A percentile compares a stretch with the other conserved stretches of the same genome.
phyloP scores from a whole-genome alignment of 2,113 vertebrate species.

The Misgurnus mizolepis region DNA sequence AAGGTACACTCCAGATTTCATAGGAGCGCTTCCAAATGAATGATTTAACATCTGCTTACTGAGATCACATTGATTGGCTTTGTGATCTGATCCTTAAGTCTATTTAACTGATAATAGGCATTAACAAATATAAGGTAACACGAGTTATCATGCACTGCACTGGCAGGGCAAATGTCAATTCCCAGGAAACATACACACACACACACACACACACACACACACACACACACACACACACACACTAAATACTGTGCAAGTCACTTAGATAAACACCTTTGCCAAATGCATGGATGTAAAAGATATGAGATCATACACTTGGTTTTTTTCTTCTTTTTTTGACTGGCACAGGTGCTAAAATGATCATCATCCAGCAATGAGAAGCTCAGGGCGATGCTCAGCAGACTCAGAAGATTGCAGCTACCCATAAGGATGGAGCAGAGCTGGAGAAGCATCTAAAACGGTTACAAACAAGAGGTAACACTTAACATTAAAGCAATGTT shows the following conservation, averaged over 20 bases:
- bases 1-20: not conserved
- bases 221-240: no score
- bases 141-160: no score
- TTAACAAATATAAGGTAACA: no score
- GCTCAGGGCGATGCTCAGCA: slow-evolving; percentile 76
- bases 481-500: no score
- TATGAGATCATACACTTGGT: slow-evolving; percentile 46
- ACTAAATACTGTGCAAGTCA: no score
- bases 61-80: not conserved
- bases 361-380: slow-evolving; percentile 78
- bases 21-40: no score
- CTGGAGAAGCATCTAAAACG: slow-evolving; percentile 74
- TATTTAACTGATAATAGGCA: no score
- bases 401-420: slow-evolving; percentile 80
- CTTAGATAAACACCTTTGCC: not conserved
- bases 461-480: not conserved
- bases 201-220: no score
- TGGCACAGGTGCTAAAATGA: slow-evolving; percentile 55
- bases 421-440: slow-evolving; percentile 74
- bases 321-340: slow-evolving; percentile 47
- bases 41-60: not conserved
- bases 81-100: slow-evolving; percentile 1
- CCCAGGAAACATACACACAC: no score
- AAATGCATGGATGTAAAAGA: not conserved
- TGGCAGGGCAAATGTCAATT: no score